These are phyloP conservation scores for Callionymus lyra DNA, from an alignment of 2,113 vertebrate species.

Conservation along the genomic window DNA sequence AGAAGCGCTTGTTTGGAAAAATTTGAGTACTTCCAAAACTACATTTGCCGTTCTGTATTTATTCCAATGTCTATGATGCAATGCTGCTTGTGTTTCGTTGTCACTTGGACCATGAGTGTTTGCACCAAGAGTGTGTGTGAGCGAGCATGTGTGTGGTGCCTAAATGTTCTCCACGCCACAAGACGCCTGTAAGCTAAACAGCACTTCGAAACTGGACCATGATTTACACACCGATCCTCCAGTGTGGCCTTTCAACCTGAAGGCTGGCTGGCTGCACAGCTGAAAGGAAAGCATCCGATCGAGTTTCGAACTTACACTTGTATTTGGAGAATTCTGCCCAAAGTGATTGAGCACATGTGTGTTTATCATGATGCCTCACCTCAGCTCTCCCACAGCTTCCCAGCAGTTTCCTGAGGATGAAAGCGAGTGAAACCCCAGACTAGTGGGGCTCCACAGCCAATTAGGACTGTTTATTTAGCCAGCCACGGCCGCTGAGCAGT, in stretches of 20 bases:
- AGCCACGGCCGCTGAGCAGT: slow-evolving; percentile 61
- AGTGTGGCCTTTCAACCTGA: slow-evolving; percentile 18
- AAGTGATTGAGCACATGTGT: slow-evolving; percentile 56
- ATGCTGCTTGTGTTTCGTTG: too few relatives aligned
- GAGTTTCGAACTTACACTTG: slow-evolving; percentile 5
- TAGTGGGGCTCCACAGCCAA: slow-evolving; percentile 88
- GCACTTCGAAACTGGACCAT: slow-evolving; percentile 8
- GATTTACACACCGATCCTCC: slow-evolving; percentile 8
- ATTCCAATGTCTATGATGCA: too few relatives aligned
- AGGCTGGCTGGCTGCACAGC: slow-evolving; percentile 8
- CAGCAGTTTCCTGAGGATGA: slow-evolving; percentile 61
- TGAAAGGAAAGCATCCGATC: slow-evolving; percentile 13
- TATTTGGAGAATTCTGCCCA: slow-evolving; percentile 16
- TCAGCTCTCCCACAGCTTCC: slow-evolving; percentile 67
- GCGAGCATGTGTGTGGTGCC: background rate
- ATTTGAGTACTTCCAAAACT: too few relatives aligned
- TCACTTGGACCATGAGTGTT: too few relatives aligned
- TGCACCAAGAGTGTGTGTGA: background rate
- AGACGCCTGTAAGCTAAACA: slow-evolving; percentile 10
- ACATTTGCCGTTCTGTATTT: too few relatives aligned
- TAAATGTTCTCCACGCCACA: too few relatives aligned
- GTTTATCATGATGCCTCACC: slow-evolving; percentile 68
- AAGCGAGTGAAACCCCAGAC: slow-evolving; percentile 74
- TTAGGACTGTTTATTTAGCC: slow-evolving; percentile 83
- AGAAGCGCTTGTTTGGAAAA: too few relatives aligned